These are phyloP conservation scores for Alviniconcha strummeri DNA, from an alignment of 2,888 invertebrate genomes.

Conservation along the genomic window DNA sequence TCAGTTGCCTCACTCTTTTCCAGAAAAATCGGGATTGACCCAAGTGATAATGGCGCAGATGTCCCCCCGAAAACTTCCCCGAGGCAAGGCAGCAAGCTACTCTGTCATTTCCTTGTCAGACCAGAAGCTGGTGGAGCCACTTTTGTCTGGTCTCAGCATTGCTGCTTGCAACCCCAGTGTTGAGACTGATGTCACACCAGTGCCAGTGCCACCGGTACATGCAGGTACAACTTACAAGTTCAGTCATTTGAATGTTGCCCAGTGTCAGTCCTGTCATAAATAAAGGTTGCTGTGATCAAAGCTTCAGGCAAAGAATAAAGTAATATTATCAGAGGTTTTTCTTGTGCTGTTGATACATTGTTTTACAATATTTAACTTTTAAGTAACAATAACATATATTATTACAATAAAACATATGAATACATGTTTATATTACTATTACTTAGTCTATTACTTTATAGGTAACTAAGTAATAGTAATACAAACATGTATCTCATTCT, in stretches of 20 bases:
- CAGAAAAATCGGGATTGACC: background rate
- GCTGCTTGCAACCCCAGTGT: conserved; percentile 55
- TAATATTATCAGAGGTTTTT: background rate
- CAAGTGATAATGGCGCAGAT: conserved; percentile 23
- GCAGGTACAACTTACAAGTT: background rate
- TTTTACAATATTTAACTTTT: background rate
- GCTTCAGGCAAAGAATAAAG: background rate
- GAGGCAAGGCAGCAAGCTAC: conserved; percentile 52
- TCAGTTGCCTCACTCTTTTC: background rate
- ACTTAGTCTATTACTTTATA: too few relatives aligned
- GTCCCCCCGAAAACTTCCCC: conserved; percentile 44
- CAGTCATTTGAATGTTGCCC: background rate
- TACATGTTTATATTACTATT: background rate
- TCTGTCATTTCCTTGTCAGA: conserved; percentile 54
- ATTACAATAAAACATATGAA: background rate
- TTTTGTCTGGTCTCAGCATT: conserved; percentile 51
- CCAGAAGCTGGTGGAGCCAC: conserved; percentile 45
- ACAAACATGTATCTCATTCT: too few relatives aligned
- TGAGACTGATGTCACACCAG: conserved; percentile 30
- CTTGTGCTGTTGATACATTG: background rate
- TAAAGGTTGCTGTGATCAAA: background rate
- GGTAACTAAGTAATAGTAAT: too few relatives aligned
- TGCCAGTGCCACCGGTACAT: background rate
- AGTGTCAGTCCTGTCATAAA: background rate
- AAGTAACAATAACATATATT: background rate